phyloP scores from a whole-genome alignment of 2,113 vertebrate genomes.

The Tachuris rubrigastra region DNA sequence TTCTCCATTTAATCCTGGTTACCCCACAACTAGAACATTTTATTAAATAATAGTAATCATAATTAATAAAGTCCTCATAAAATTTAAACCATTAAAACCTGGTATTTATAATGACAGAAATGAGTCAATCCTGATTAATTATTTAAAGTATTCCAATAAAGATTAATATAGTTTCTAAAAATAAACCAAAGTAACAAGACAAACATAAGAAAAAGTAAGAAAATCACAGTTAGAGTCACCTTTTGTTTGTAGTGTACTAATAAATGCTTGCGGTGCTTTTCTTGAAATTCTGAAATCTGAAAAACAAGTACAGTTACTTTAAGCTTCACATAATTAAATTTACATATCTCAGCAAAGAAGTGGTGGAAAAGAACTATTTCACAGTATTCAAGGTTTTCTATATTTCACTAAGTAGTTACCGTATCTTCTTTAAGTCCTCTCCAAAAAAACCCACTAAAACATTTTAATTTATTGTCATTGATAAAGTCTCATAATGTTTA shows the following conservation, averaged over 20 bases:
- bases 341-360: background rate
- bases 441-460: background rate
- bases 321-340: background rate
- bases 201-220: background rate
- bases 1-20: background rate
- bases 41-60: background rate
- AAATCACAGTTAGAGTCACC: conserved; percentile 62
- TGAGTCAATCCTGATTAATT: background rate
- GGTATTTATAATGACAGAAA: background rate
- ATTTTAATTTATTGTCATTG: background rate
- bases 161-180: background rate
- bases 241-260: conserved; percentile 77
- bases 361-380: background rate
- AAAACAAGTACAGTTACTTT: background rate
- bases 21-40: background rate
- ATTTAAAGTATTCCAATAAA: background rate
- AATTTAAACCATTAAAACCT: background rate
- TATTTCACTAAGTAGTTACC: background rate
- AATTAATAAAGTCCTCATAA: background rate
- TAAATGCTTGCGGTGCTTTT: conserved; percentile 83
- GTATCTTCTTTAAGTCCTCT: background rate
- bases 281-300: conserved; percentile 88
- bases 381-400: background rate
- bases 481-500: background rate
- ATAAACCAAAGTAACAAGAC: background rate